Base-by-base conservation (phyloP, 1,140 invertebrate species). In the Aphaenogaster ashmeadi region DNA sequence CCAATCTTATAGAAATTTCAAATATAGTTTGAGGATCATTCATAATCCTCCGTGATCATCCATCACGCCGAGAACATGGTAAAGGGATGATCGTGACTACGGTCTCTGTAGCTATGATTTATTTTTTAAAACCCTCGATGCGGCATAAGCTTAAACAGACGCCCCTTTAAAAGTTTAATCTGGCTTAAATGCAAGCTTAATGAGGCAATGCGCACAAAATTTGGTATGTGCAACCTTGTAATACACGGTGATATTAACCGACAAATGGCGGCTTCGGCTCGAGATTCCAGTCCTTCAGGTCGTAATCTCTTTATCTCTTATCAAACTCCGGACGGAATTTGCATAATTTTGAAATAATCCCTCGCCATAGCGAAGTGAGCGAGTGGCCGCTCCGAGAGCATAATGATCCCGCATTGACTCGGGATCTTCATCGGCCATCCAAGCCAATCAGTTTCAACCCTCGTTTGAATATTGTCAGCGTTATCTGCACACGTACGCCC, bases 271-370 rank as follows among this genome's bases (percentile, higher is more conserved):
- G 44, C 18, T 66, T 21, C 18, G 66, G 15, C 13, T 56, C 11
- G 38, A 58, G 52, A 36, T 54, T 54, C 21, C 9, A 21, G 27
- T 9, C 36, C 13, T 7, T 41, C n/a, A 38, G 9, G 0, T 80
- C 8, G 21, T 69, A 67, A 84, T 75, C 69, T 38, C 69, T 47
- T 75, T 75, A 84, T 60, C 69, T 84, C 69, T 84, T 74, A 84
- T 84, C 69, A 71, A 71, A 81, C 50, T 81, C 9, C 50, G 36
- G 18, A 36, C 11, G 78, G 36, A 56, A 60, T 47, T 54, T 38
- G 41, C 69, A 75, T 71, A 81, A 69, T 71, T 74, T 75, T 50
- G 21, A 54, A 74, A 60, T 75, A 67, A 83, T 84, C 44, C 27
- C 18, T 21, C 33, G 27, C 50, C 8, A 8, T n/a, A 21, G 33